A percentile compares a stretch with the other conserved stretches of the same genome.
phyloP scores from a whole-genome alignment of 2,797 vertebrate genomes.

The Xyrichtys novacula region DNA sequence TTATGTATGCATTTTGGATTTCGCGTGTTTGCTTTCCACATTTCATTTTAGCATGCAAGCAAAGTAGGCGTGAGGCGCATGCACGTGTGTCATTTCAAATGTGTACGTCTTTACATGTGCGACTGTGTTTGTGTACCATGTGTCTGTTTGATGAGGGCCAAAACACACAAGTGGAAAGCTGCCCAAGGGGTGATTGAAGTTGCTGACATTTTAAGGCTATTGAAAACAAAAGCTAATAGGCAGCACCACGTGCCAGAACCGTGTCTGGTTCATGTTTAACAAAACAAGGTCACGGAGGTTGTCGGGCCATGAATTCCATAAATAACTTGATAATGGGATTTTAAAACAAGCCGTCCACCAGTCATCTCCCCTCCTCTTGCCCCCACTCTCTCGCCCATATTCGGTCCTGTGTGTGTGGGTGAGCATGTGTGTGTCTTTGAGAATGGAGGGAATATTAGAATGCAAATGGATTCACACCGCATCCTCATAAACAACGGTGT shows the following conservation, averaged over 20 bases:
- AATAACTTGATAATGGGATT: conserved; percentile 99
- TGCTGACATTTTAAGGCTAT: conserved; percentile 95
- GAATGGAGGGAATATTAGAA: conserved; percentile 95
- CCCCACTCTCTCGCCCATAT: conserved; percentile 65
- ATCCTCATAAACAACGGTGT: conserved; percentile 99
- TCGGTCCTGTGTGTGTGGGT: conserved; percentile 71
- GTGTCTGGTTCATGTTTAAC: conserved; percentile 99
- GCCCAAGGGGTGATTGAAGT: conserved; percentile 94
- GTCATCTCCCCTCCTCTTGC: conserved; percentile 71
- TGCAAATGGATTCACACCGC: conserved; percentile 99
- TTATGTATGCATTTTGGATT: conserved; percentile 24
- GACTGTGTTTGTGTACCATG: conserved; percentile 37
- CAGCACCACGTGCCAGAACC: conserved; percentile 90
- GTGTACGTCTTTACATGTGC: background rate
- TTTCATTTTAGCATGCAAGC: conserved; percentile 31
- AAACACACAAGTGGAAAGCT: conserved; percentile 83
- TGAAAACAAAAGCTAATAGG: conserved; percentile 97
- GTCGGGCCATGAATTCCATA: conserved; percentile 96
- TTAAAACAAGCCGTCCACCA: conserved; percentile 98
- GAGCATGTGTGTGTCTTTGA: conserved; percentile 84
- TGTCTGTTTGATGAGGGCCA: conserved; percentile 73
- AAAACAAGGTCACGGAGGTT: conserved; percentile 98
- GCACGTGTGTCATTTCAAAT: conserved; percentile 21
- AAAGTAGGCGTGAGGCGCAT: conserved; percentile 26
- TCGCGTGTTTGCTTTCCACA: conserved; percentile 14